These are phyloP conservation scores for Tipula helvola DNA, from an alignment of 2,888 invertebrate genomes.

Conservation along the genomic window DNA sequence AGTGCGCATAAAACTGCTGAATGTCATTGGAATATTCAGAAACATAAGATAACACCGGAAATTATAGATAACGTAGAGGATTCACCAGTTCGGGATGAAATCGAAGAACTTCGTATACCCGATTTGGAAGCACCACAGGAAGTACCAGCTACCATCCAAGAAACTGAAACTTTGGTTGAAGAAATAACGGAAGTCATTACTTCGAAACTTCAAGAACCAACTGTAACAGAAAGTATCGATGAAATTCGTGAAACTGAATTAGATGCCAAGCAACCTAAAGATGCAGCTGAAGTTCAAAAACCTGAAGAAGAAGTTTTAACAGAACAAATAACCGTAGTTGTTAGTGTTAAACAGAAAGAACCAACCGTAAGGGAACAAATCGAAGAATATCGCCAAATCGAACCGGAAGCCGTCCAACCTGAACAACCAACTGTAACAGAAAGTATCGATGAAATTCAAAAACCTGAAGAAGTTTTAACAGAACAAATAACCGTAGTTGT, in stretches of 20 bases:
- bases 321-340: not conserved
- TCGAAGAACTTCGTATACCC: not conserved
- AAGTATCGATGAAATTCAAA: not conserved
- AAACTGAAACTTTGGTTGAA: not conserved
- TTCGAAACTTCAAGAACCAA: not conserved
- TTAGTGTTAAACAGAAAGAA: not conserved
- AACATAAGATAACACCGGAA: not conserved
- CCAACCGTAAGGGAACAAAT: not conserved
- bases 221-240: constrained; percentile 7
- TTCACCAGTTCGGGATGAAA: not conserved
- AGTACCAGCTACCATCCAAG: constrained; percentile 8
- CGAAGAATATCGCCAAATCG: not conserved
- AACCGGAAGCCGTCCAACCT: not conserved
- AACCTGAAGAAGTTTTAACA: not conserved
- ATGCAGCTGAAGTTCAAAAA: not conserved
- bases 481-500: not conserved
- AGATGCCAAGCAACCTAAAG: not conserved
- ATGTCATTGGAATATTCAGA: not conserved
- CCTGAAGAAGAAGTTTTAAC: not conserved
- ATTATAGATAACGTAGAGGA: not conserved
- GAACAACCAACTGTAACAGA: no score
- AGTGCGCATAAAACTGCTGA: not conserved
- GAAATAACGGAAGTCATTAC: constrained; percentile 11
- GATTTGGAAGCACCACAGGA: constrained; percentile 11
- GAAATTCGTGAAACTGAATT: not conserved